Evolutionary conservation across 2,113 vertebrate genomes (phyloP).

Genomic region (Rhinoderma darwinii): DNA sequence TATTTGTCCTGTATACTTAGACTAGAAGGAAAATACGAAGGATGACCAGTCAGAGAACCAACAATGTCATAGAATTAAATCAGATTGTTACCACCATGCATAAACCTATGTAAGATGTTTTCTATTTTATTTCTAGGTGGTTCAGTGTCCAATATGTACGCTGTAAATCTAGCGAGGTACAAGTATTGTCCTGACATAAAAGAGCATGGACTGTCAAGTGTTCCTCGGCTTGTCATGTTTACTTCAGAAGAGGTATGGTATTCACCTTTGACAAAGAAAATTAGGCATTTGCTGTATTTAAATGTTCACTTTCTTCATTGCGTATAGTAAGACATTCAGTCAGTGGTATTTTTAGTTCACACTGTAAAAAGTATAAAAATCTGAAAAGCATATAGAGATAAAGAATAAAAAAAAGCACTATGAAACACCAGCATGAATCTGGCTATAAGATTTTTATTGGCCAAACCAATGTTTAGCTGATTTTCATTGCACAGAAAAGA

Average conservation of each 20-base stretch:
- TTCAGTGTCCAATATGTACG: slow-evolving; percentile 88
- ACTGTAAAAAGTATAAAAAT: background rate
- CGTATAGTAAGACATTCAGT: background rate
- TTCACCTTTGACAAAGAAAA: background rate
- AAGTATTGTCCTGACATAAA: slow-evolving; percentile 81
- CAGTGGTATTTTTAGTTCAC: background rate
- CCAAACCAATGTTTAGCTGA: too few relatives aligned
- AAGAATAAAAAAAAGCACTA: too few relatives aligned
- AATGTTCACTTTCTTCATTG: background rate
- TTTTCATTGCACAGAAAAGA: too few relatives aligned
- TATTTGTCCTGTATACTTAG: background rate
- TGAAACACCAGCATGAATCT: too few relatives aligned
- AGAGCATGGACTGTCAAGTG: slow-evolving; percentile 78
- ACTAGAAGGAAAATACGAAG: background rate
- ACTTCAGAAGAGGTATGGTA: slow-evolving; percentile 82
- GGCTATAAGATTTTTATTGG: too few relatives aligned
- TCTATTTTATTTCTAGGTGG: slow-evolving; percentile 75
- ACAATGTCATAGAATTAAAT: background rate
- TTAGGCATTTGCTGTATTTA: background rate
- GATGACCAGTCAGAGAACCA: background rate
- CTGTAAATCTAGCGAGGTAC: slow-evolving; percentile 83
- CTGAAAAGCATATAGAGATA: background rate
- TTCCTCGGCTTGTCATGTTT: slow-evolving; percentile 80
- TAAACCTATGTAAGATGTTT: background rate
- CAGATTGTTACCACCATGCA: background rate